phyloP scores from a whole-genome alignment of 2,113 vertebrate genomes.

The Apodemus speciosus region DNA sequence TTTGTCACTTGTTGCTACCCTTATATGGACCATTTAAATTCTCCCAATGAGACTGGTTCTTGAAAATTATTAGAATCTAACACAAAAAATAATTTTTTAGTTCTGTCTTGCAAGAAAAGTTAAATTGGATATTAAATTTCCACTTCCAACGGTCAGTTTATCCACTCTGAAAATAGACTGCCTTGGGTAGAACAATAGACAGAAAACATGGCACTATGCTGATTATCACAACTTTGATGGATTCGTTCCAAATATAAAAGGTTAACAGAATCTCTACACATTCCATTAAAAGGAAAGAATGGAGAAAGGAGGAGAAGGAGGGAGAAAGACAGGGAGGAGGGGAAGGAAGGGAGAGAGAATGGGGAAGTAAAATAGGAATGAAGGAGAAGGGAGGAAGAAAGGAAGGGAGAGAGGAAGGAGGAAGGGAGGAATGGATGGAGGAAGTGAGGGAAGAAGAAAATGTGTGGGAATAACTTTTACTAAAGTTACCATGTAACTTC shows the following conservation, averaged over 20 bases:
- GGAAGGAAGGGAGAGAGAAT: accelerated
- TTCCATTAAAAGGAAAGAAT: neutral
- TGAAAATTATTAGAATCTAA: neutral
- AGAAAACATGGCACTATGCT: neutral
- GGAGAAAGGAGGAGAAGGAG: neutral
- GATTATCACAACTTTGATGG: neutral
- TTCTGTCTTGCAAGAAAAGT: neutral
- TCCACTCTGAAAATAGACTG: neutral
- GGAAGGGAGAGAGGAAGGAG: too few species aligned
- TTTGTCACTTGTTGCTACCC: neutral
- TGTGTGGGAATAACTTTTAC: too few species aligned
- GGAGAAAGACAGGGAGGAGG: neutral
- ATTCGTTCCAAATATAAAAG: constrained; percentile 11
- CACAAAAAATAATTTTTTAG: neutral
- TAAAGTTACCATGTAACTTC: too few species aligned
- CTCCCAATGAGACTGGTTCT: neutral
- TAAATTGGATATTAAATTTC: neutral
- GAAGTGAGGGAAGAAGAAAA: too few species aligned
- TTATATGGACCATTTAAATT: neutral
- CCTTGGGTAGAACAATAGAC: neutral
- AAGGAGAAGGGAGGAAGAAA: neutral
- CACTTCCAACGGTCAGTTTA: neutral
- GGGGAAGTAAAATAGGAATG: neutral
- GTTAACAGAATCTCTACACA: neutral
- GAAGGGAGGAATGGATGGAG: too few species aligned